Base-by-base conservation (phyloP, 2,888 invertebrate species). In the Drosophila robusta region DNA sequence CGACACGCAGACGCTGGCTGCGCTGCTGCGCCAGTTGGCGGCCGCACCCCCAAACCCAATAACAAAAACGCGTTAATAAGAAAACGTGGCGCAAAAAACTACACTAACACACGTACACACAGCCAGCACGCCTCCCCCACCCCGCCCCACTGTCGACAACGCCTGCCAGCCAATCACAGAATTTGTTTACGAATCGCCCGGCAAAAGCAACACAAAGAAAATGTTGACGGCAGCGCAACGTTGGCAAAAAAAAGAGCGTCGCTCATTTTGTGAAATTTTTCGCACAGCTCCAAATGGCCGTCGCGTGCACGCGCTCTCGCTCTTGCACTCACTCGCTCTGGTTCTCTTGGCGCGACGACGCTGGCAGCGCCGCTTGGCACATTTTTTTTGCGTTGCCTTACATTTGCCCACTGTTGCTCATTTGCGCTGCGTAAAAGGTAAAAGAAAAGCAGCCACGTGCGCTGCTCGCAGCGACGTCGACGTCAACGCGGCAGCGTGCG, bases 161-260 rank as follows among this genome's bases (percentile, higher is more conserved):
- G 62, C 36, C 54, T 50, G 57, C 64, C 74, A 81, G 80, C 90
- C 90, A 90, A 90, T 90, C 91, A 90, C 82, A 91, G 83, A 90
- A 91, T 90, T 90, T 90, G 90, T 90, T 90, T 90, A 90, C 90
- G 90, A 90, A 90, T 87, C 74, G 79, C 71, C 57, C 60, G 77
- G 75, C 77, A 90, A 91, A 90, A 90, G 89, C 89, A 89, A 90
- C 79, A 87, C 69, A 87, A 89, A 75, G 86, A 90, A 90, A 85
- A 83, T 80, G 76, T 70, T 62, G 56, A 52, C 56, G 61, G 65
- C 62, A 65, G 69, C 72, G 67, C 64, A 66, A 75, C 66, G 67
- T 61, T 58, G 46, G 46, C 26, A 65, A 62, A 75, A 70, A 87
- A 78, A 78, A 80, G 64, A 84, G 73, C 68, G 65, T 56, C 70